A percentile compares a stretch with the other conserved stretches of the same genome.
Evolutionary conservation across 2,113 vertebrate species (phyloP).

Genomic region (Corapipo altera): DNA sequence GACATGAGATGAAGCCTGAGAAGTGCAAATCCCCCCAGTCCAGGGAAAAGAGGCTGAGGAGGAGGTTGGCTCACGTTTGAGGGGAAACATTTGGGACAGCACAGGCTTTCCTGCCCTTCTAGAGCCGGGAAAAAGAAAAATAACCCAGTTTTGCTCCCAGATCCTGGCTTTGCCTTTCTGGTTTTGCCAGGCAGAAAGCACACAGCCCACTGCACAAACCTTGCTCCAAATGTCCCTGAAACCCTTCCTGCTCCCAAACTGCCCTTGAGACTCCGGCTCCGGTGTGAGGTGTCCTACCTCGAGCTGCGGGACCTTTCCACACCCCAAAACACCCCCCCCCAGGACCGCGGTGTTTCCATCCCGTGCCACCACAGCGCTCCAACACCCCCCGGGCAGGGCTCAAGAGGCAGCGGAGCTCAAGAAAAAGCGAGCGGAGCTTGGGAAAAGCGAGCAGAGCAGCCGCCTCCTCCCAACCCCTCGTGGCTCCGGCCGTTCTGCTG

Average conservation of each 20-base stretch:
- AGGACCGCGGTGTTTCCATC: rapidly evolving
- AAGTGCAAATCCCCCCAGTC: not conserved
- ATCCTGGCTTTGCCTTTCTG: not conserved
- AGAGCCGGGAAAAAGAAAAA: not conserved
- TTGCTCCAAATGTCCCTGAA: rapidly evolving
- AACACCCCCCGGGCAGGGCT: rapidly evolving
- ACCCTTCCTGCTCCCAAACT: not conserved
- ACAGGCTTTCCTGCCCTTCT: not conserved
- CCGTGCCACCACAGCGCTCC: rapidly evolving
- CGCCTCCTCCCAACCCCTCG: not conserved
- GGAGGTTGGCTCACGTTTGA: not conserved
- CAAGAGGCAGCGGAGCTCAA: rapidly evolving
- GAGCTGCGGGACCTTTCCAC: not conserved
- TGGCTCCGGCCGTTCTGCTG: not conserved
- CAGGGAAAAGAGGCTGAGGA: not conserved
- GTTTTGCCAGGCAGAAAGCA: not conserved
- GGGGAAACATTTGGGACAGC: not conserved
- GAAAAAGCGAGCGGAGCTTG: rapidly evolving
- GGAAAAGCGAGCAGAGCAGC: not conserved
- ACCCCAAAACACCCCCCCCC: not conserved
- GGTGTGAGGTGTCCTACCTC: not conserved
- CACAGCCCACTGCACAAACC: rapidly evolving
- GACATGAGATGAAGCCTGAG: not conserved
- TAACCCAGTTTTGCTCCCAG: not conserved
- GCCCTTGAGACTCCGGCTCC: not conserved